These are phyloP conservation scores for Agrotis segetum DNA, from an alignment of 2,888 invertebrate genomes.

Conservation along the genomic window DNA sequence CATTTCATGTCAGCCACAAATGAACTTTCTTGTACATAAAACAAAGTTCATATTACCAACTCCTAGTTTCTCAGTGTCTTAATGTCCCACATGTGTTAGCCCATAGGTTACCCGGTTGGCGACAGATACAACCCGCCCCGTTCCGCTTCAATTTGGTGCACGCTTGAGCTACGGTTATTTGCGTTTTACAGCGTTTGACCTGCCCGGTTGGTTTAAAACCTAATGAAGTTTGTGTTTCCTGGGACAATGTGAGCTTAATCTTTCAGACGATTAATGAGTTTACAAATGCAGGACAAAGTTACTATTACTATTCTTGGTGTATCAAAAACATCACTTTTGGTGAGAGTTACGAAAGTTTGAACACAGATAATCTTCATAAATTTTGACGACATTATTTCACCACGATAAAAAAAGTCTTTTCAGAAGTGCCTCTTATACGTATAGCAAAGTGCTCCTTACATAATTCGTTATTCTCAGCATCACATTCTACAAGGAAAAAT, in stretches of 20 bases:
- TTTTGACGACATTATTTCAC: too few species aligned
- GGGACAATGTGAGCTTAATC: background rate
- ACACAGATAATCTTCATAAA: too few species aligned
- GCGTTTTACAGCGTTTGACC: constrained; percentile 33
- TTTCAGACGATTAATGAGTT: background rate
- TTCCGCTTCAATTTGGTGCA: constrained; percentile 55
- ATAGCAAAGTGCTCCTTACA: background rate
- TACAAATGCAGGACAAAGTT: background rate
- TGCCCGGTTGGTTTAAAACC: constrained; percentile 20
- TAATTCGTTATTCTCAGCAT: background rate
- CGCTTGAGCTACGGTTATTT: constrained; percentile 45
- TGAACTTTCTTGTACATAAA: constrained; percentile 7
- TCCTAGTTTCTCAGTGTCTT: constrained; percentile 12
- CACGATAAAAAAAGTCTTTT: background rate
- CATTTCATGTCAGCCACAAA: background rate
- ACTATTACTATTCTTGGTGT: background rate
- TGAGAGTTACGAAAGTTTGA: too few species aligned
- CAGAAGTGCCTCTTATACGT: background rate
- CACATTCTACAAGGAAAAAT: background rate
- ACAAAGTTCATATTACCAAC: constrained; percentile 5
- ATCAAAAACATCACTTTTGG: background rate
- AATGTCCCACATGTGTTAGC: constrained; percentile 6
- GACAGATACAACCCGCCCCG: constrained; percentile 49
- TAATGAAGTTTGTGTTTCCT: constrained; percentile 10
- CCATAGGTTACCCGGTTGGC: constrained; percentile 46